Evolutionary conservation across 2,888 invertebrate genomes (phyloP), one percentile per base, ranked within the genome.

Genomic region (Lochmaea crataegi): DNA sequence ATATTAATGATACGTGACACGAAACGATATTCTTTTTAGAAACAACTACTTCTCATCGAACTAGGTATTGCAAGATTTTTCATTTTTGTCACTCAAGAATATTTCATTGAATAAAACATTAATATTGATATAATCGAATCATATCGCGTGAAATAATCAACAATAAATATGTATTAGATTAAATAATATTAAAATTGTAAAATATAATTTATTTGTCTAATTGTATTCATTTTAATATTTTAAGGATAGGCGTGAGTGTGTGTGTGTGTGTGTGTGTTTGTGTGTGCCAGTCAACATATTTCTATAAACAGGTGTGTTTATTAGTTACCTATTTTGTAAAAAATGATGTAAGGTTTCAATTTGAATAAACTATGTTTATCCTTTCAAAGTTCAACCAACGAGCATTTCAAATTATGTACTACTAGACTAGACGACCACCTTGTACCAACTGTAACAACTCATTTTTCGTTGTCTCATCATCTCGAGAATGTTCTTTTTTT

Each of bases 401-500:
- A 45, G 12, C 45, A 7, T 48, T 48, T 48, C 48, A 14, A 48
- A 48, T 48, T 48, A n/a, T n/a, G n/a, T n/a, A 48, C 48, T 14
- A n/a, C n/a, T 5, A 48, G n/a, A 48, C n/a, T n/a, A n/a, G n/a
- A n/a, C n/a, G n/a, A n/a, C 48, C 48, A 48, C 48, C 48, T 48
- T 48, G n/a, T 48, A 48, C n/a, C 16, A 12, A 56, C 26, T 32
- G 26, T 32, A 32, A 68, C 32, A 9, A 61, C 60, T 68, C 48
- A 68, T 68, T 68, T 68, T 68, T 68, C 61, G 68, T 68, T 61
- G 68, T 60, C 68, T 61, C 68, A 68, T 68, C 68, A 68, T 32
- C 48, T 16, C 68, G 16, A 32, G 60, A 68, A 61, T 41, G 68
- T 18, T 60, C 3, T 32, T 48, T 61, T 61, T 61, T 68, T 68